Base-by-base conservation (phyloP, 1,140 invertebrate species). In the Choristoneura fumiferana region DNA sequence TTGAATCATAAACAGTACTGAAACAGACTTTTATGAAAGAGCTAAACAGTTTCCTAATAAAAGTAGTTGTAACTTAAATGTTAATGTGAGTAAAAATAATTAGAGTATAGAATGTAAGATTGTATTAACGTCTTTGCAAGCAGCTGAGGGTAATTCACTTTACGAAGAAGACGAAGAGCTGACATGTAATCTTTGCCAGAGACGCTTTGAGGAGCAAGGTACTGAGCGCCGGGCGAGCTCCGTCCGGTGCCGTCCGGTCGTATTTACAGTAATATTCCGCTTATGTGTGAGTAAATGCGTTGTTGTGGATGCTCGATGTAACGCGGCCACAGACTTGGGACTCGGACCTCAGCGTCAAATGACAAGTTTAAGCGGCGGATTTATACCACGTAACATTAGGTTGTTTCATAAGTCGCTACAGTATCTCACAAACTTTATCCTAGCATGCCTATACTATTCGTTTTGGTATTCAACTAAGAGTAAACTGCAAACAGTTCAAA, bases 141-240 rank as follows among this genome's bases (percentile, higher is more conserved):
- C 91, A 91, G 92, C 85, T 91, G 92, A 91, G 90, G 86, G 89
- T 91, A 88, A 90, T 88, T 84, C 88, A 89, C 91, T 91, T 91
- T 91, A 90, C 89, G 92, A 91, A 89, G 92, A 91, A 81, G 92
- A 93, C 85, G 92, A 93, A 91, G 90, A 93, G 91, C 84, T 92
- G 91, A 90, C 84, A 87, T 91, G 90, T 90, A 90, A 90, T 81
- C 92, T 94, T 90, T 94, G 93, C 91, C 93, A 94, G 90, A 93
- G 93, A 90, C 92, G 93, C 78, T 94, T 94, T 92, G 93, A 94
- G 86, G 92, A 93, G 90, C 93, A 93, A 93, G 93, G 92, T 93
- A 93, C 78, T 85, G 80, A 66, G 73, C 76, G 79, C 79, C 76
- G 84, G 84, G 79, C 71, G 64, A 73, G 67, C 67, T 65, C 61